Conservation (phyloP, 2,113 vertebrate genomes). For the Camelus dromedarius region DNA sequence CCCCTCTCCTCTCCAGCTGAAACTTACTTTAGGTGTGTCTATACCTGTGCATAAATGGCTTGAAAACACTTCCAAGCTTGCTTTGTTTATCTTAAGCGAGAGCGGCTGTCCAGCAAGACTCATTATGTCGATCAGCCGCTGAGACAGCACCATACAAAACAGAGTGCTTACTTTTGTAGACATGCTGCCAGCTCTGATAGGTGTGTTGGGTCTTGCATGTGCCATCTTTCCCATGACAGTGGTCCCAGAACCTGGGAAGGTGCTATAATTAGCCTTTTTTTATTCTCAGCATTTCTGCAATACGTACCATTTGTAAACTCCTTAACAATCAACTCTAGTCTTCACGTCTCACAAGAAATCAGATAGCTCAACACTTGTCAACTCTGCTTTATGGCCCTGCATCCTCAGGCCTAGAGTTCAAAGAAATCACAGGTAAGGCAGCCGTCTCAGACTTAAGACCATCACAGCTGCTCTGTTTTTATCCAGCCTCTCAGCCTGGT, state of each 20-base stretch:
- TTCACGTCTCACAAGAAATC: slow-evolving; percentile 38
- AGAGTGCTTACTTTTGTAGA: slow-evolving; percentile 34
- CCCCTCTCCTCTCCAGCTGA: neutral
- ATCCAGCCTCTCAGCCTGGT: slow-evolving; percentile 8
- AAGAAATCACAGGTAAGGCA: slow-evolving; percentile 5
- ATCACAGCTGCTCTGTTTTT: slow-evolving; percentile 58
- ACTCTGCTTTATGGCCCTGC: slow-evolving; percentile 50
- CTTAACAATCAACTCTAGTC: slow-evolving; percentile 19
- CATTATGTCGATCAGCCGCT: neutral
- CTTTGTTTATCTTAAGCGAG: slow-evolving; percentile 26
- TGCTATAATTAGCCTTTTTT: slow-evolving; percentile 63
- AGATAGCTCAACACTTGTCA: slow-evolving; percentile 52
- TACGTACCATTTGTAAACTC: slow-evolving; percentile 47
- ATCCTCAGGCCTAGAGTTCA: slow-evolving; percentile 9
- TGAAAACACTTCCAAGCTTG: neutral
- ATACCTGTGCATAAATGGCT: neutral
- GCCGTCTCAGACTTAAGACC: slow-evolving; percentile 26
- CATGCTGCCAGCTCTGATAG: neutral
- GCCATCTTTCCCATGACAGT: neutral
- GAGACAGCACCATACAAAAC: slow-evolving; percentile 22
- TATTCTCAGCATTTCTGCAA: slow-evolving; percentile 62
- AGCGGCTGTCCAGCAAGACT: slow-evolving; percentile 23
- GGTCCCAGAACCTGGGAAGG: slow-evolving; percentile 60
- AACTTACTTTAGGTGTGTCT: neutral
- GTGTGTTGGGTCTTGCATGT: neutral